These are phyloP conservation scores for fruit fly (Drosophila melanogaster) DNA, from an alignment of 1,140 invertebrate genomes.

Conservation along the genomic window Release_6_plus_ISO1_MT NT_033777.3:16438001-16438500, in stretches of 20 bases:
- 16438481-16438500: constrained; percentile 92
- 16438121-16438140: constrained; percentile 88
- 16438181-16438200: constrained; percentile 68
- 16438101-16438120: constrained; percentile 84
- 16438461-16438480: constrained; percentile 99
- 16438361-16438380: constrained; percentile 98
- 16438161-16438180: constrained; percentile 87
- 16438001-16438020: constrained; percentile 21
- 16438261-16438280: constrained; percentile 86
- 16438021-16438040: constrained; percentile 7
- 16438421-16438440: constrained; percentile 87
- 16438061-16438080: constrained; percentile 82
- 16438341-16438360: constrained; percentile 94
- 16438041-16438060: neutral
- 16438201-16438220: constrained; percentile 50
- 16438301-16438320: constrained; percentile 98
- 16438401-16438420: constrained; percentile 93
- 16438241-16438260: constrained; percentile 73
- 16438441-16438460: constrained; percentile 97
- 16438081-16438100: constrained; percentile 79
- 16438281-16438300: constrained; percentile 93
- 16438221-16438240: constrained; percentile 64
- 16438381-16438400: constrained; percentile 99
- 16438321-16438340: constrained; percentile 96
- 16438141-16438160: constrained; percentile 88